phyloP scores from a whole-genome alignment of 2,797 vertebrate species.

The Denticeps clupeoides region DNA sequence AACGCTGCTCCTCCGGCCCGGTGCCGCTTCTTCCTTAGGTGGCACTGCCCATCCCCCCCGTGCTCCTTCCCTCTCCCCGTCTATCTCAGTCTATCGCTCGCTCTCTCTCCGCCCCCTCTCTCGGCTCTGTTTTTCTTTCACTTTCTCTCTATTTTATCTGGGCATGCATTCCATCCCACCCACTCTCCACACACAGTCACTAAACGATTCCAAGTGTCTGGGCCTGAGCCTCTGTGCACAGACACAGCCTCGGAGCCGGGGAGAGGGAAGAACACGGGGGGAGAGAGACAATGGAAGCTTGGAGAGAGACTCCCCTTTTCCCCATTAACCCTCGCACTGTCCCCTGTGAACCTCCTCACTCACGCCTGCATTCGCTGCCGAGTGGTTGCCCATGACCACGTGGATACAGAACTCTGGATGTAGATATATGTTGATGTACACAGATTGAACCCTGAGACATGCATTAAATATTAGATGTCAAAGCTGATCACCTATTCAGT shows the following conservation, averaged over 20 bases:
- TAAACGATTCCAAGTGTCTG: constrained; percentile 75
- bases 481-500: neutral
- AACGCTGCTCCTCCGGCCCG: constrained; percentile 11
- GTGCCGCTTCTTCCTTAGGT: constrained; percentile 29
- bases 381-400: no score
- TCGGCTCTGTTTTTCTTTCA: constrained; percentile 60
- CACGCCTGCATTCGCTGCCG: no score
- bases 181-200: constrained; percentile 65
- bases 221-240: constrained; percentile 50
- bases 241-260: constrained; percentile 26
- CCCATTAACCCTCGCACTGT: constrained; percentile 1
- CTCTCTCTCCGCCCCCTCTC: constrained; percentile 24
- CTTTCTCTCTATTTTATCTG: constrained; percentile 64
- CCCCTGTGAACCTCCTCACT: neutral
- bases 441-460: no score
- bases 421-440: no score
- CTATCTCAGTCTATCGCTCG: constrained; percentile 27
- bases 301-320: neutral
- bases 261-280: constrained; percentile 18
- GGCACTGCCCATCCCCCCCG: constrained; percentile 17
- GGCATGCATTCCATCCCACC: constrained; percentile 70
- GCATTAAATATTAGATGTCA: no score
- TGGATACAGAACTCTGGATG: no score
- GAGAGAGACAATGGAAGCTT: constrained; percentile 12
- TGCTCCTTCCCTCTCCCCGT: constrained; percentile 7